Evolutionary conservation across 2,797 vertebrate genomes (phyloP).

Genomic region (Ficedula albicollis): DNA sequence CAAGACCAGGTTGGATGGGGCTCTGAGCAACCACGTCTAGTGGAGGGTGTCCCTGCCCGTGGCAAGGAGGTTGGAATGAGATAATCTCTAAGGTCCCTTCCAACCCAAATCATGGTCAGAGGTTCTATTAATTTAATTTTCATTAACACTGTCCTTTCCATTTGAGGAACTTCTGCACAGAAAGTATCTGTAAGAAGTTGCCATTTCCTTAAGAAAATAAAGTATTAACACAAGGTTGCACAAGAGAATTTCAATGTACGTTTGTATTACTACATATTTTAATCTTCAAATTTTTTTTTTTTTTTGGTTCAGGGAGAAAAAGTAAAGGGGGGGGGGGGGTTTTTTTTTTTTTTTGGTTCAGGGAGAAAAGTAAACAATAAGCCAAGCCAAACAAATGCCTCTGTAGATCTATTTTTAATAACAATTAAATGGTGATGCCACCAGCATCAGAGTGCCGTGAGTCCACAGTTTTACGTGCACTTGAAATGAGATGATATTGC

Average conservation of each 20-base stretch:
- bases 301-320: background rate
- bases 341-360: background rate
- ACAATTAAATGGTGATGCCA: background rate
- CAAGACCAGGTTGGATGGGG: background rate
- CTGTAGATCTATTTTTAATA: background rate
- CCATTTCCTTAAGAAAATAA: background rate
- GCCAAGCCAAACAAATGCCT: background rate
- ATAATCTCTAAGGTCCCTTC: background rate
- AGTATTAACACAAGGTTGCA: background rate
- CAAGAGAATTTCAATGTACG: background rate
- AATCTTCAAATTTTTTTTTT: background rate
- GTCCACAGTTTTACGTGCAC: background rate
- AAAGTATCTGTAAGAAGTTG: background rate
- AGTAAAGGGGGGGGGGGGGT: no score
- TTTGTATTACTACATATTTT: background rate
- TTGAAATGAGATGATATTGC: background rate
- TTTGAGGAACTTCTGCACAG: background rate
- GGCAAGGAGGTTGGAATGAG: background rate
- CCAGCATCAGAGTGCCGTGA: background rate
- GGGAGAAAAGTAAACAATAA: background rate
- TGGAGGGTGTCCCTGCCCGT: background rate
- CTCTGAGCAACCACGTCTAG: background rate
- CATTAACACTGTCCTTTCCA: background rate
- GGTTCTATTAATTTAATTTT: background rate
- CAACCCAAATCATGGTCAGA: background rate